Percentiles rank a stretch among this genome's conserved stretches.
phyloP scores from a whole-genome alignment of 53 echinoderm and acorn worm species.

The Apostichopus leukothele region DNA sequence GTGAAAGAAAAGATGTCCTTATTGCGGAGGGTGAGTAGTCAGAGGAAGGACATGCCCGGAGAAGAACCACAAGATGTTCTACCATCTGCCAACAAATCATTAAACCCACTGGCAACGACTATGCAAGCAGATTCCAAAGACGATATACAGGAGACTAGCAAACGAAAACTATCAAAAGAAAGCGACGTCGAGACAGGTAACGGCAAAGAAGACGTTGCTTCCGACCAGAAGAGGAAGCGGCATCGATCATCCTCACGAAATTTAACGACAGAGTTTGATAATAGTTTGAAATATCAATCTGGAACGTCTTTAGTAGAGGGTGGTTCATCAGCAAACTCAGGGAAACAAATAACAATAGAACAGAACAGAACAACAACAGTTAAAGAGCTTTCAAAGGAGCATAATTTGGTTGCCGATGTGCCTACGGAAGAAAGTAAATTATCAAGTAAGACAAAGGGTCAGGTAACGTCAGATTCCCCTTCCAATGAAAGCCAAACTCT shows the following conservation, averaged over 20 bases:
- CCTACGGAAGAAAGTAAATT: constrained; percentile 6
- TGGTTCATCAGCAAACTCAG: background rate
- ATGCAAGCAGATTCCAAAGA: constrained; percentile 39
- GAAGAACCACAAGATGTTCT: background rate
- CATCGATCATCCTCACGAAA: constrained; percentile 4
- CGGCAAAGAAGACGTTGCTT: background rate
- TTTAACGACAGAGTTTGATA: constrained; percentile 3
- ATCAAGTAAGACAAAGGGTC: background rate
- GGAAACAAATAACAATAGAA: background rate
- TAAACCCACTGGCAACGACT: constrained; percentile 3
- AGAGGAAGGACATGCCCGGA: background rate
- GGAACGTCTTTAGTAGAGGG: background rate
- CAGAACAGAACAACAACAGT: background rate
- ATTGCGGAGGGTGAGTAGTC: background rate
- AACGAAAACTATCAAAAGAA: background rate
- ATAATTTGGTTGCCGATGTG: constrained; percentile 22
- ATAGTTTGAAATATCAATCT: background rate
- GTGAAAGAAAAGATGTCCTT: background rate
- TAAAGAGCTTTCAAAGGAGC: background rate
- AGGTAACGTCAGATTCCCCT: background rate
- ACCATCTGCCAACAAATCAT: background rate
- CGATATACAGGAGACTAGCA: background rate
- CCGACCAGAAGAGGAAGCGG: background rate
- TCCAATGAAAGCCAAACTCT: background rate
- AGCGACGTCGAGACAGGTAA: background rate